These are phyloP conservation scores for Globicephala melas DNA, from an alignment of 2,113 vertebrate species.

Conservation along the genomic window DNA sequence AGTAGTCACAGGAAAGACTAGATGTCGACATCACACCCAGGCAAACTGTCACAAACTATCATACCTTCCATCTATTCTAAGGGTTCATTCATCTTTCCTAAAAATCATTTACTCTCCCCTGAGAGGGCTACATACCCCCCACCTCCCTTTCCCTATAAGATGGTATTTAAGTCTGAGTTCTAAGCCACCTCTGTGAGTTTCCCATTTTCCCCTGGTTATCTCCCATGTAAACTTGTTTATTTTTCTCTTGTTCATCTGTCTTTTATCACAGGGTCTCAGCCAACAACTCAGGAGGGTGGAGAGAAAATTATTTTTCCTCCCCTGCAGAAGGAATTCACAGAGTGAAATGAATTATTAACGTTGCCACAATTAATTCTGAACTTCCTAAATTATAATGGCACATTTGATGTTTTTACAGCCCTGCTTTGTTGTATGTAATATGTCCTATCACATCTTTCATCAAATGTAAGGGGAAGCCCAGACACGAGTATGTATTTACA, in stretches of 20 bases:
- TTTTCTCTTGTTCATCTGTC: background rate
- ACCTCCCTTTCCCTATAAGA: background rate
- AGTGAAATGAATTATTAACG: background rate
- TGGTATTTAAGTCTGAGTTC: background rate
- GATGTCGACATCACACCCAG: background rate
- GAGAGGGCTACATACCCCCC: background rate
- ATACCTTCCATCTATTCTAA: background rate
- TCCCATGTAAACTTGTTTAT: background rate
- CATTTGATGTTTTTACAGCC: background rate
- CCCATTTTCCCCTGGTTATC: background rate
- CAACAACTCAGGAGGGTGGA: background rate
- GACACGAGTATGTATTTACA: background rate
- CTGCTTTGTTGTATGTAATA: background rate
- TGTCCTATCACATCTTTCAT: background rate
- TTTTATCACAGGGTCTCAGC: background rate
- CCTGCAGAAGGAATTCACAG: background rate
- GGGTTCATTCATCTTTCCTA: background rate
- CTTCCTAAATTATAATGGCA: background rate
- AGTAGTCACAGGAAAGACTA: background rate
- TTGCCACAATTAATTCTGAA: background rate
- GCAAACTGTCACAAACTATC: background rate
- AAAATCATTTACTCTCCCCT: background rate
- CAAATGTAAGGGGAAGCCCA: background rate
- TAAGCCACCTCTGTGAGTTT: background rate
- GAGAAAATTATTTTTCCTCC: background rate